These are phyloP conservation scores for Pan troglodytes DNA, from an alignment of 2,113 vertebrate species.

Conservation along the genomic window DNA sequence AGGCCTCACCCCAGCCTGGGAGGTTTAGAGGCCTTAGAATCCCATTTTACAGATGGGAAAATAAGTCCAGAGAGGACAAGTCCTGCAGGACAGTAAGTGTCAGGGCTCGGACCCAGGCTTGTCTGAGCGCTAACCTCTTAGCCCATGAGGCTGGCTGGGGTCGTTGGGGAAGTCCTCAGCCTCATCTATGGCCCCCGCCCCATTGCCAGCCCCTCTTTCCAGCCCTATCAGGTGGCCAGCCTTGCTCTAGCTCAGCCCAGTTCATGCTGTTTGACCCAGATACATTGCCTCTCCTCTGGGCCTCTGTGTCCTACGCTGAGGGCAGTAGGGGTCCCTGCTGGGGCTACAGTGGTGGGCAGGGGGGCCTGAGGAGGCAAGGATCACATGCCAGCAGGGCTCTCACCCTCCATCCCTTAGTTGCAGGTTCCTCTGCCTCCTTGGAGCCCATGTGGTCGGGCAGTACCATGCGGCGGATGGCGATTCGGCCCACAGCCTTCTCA, in stretches of 20 bases:
- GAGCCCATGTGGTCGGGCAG: constrained; percentile 81
- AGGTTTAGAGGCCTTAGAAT: neutral
- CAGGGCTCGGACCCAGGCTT: neutral
- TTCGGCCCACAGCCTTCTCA: constrained; percentile 81
- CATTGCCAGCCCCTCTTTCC: neutral
- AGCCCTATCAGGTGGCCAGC: neutral
- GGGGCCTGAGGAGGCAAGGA: neutral
- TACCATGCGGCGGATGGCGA: constrained; percentile 76
- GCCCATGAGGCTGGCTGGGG: neutral
- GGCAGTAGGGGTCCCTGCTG: neutral
- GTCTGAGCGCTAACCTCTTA: neutral
- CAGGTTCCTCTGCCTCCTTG: constrained; percentile 84
- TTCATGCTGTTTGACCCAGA: neutral
- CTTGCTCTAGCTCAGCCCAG: neutral
- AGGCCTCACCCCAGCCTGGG: neutral
- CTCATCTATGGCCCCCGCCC: neutral
- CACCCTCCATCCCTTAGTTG: constrained; percentile 33
- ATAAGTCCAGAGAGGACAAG: neutral
- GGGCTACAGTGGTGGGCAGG: neutral
- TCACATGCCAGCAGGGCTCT: neutral
- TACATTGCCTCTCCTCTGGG: neutral
- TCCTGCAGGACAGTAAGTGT: neutral
- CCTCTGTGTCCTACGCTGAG: neutral
- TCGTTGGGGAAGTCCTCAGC: neutral
- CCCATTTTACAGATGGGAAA: neutral